Evolutionary conservation across 2,888 invertebrate species (phyloP), one percentile per base, ranked within the genome.

Genomic region (Andrena camellia): DNA sequence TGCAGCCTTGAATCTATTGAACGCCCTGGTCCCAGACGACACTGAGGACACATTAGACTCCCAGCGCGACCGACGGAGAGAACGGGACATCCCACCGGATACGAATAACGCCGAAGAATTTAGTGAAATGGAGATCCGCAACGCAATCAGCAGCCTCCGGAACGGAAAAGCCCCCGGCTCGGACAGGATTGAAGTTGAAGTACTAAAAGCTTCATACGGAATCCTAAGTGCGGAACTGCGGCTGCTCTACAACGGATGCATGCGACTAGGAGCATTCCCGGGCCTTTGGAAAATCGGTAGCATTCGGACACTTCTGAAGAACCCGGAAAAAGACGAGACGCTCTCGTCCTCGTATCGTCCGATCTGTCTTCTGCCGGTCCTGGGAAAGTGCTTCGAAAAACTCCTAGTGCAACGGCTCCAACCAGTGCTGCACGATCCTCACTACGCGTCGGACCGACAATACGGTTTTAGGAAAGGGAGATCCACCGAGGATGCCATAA

Each of bases 381-480:
- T 79, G 4, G 74, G 79, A 0, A 70, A 79, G 13, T n/a, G 26
- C 0, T 48, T 79, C 0, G 74, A 79, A 10, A 74, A 69, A 3
- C 26, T 74, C 0, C 2, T 33, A 33, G 33, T 33, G 33, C 33
- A 33, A 33, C 33, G 33, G 2, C 33, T 33, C 7, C 33, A 33
- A 7, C 33, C 33, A 0, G 33, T 33, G 0, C 2, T 33, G 0
- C 2, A 8, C 0, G 33, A 33, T 2, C 33, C 33, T 8, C 33
- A 2, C 8, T 33, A 8, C 8, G 33, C 33, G 33, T 33, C 33
- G 8, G 8, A 33, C 8, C 33, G 33, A 0, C 33, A 33, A 33
- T 33, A 8, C 8, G 33, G 33, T 0, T 33, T 33, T 0, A 1
- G 2, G 2, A 33, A 33, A 33, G 33, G 33, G 2, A 33, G 8